A percentile compares a stretch with the other conserved stretches of the same genome.
Evolutionary conservation across 2,888 invertebrate species (phyloP).

Genomic region (Camponotus fellah): DNA sequence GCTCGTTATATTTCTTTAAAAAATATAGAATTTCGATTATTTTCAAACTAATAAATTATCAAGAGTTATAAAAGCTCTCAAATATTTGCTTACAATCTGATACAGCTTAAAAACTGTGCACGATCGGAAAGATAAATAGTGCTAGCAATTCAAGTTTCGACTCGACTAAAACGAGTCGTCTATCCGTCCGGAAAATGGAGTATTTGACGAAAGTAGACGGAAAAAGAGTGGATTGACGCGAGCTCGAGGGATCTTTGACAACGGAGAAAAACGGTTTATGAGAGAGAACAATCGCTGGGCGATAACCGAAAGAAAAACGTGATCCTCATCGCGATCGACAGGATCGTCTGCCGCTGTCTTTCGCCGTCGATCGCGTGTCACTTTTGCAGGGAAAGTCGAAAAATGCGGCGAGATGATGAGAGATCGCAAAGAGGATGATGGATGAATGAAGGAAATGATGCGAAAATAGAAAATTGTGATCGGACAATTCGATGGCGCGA

Average conservation of each 20-base stretch:
- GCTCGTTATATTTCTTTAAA: background rate
- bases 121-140: background rate
- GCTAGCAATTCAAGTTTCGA: background rate
- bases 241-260: slow-evolving; percentile 18
- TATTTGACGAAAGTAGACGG: slow-evolving; percentile 18
- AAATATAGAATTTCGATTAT: background rate
- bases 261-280: slow-evolving; percentile 24
- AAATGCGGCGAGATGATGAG: background rate
- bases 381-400: slow-evolving; percentile 49
- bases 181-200: slow-evolving; percentile 34
- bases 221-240: background rate
- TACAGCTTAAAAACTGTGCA: background rate
- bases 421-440: background rate
- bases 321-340: slow-evolving; percentile 49
- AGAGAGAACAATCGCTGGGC: slow-evolving; percentile 20
- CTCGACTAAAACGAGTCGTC: slow-evolving; percentile 47
- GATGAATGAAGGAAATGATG: slow-evolving; percentile 12
- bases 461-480: slow-evolving; percentile 68
- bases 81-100: background rate
- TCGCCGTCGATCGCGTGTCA: slow-evolving; percentile 59
- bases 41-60: background rate
- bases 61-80: slow-evolving; percentile 10
- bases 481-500: slow-evolving; percentile 43
- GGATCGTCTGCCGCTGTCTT: slow-evolving; percentile 42
- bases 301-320: slow-evolving; percentile 38